Evolutionary conservation across 2,113 vertebrate species (phyloP).

Genomic region (Otolemur garnettii): DNA sequence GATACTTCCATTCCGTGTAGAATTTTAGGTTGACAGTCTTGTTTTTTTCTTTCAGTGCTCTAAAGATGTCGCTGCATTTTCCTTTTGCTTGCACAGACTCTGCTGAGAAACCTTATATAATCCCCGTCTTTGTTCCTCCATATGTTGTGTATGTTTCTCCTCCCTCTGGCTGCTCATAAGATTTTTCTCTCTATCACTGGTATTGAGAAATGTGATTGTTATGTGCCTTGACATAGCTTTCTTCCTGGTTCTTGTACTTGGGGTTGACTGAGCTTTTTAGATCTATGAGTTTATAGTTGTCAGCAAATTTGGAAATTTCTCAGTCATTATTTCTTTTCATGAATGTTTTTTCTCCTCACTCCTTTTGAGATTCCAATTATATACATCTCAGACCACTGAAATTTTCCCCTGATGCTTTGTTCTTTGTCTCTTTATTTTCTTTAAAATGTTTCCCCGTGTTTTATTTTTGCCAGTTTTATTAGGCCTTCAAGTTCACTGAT

Average conservation of each 20-base stretch:
- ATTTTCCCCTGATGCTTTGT: background rate
- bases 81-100: background rate
- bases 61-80: background rate
- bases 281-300: background rate
- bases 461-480: slow-evolving; percentile 12
- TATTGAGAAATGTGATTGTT: background rate
- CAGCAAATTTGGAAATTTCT: background rate
- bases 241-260: background rate
- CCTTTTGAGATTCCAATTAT: background rate
- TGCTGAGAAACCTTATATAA: background rate
- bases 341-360: background rate
- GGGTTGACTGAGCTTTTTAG: background rate
- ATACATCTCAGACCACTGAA: background rate
- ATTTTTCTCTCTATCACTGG: background rate
- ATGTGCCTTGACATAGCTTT: background rate
- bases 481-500: background rate
- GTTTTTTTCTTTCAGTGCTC: background rate
- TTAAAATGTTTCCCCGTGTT: background rate
- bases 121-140: background rate
- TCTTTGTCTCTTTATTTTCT: background rate
- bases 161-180: background rate
- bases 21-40: background rate
- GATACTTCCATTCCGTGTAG: background rate
- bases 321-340: background rate
- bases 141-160: background rate